Conservation (phyloP, 2,888 invertebrate genomes). For the Emmelina monodactyla region DNA sequence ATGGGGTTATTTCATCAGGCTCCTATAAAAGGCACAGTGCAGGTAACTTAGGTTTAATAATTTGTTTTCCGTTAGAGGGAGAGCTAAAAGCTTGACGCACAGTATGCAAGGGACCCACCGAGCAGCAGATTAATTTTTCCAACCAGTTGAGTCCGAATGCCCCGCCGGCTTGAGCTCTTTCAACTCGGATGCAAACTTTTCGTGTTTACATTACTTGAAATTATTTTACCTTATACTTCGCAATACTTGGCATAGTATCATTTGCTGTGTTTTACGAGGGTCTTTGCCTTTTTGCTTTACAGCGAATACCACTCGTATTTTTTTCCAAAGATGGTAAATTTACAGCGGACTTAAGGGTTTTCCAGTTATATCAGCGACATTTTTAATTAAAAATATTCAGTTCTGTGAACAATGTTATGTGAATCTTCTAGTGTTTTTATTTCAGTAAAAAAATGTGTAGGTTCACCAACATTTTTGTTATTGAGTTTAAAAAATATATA, state of each 20-base stretch:
- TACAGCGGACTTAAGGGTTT: background rate
- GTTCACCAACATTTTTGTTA: too few relatives aligned
- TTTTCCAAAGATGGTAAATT: background rate
- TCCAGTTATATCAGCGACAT: too few relatives aligned
- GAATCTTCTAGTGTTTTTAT: too few relatives aligned
- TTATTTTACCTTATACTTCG: slow-evolving; percentile 48
- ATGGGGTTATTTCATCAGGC: too few relatives aligned
- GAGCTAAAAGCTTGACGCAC: too few relatives aligned
- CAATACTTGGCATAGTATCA: slow-evolving; percentile 45
- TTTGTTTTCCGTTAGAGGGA: too few relatives aligned
- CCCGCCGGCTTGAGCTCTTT: slow-evolving; percentile 52
- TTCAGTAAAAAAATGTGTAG: too few relatives aligned
- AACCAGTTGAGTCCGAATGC: slow-evolving; percentile 61
- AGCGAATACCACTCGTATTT: slow-evolving; percentile 7
- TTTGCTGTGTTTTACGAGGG: slow-evolving; percentile 24
- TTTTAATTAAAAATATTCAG: too few relatives aligned
- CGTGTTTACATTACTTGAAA: slow-evolving; percentile 60
- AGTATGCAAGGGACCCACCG: slow-evolving; percentile 20
- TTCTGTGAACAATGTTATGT: too few relatives aligned
- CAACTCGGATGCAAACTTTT: slow-evolving; percentile 60
- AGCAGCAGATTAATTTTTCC: slow-evolving; percentile 59
- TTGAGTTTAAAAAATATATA: too few relatives aligned
- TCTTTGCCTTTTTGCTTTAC: slow-evolving; percentile 21
- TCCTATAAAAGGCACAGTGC: too few relatives aligned
- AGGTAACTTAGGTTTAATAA: too few relatives aligned